These are phyloP conservation scores for Erannis defoliaria DNA, from an alignment of 2,888 invertebrate genomes.

Conservation along the genomic window DNA sequence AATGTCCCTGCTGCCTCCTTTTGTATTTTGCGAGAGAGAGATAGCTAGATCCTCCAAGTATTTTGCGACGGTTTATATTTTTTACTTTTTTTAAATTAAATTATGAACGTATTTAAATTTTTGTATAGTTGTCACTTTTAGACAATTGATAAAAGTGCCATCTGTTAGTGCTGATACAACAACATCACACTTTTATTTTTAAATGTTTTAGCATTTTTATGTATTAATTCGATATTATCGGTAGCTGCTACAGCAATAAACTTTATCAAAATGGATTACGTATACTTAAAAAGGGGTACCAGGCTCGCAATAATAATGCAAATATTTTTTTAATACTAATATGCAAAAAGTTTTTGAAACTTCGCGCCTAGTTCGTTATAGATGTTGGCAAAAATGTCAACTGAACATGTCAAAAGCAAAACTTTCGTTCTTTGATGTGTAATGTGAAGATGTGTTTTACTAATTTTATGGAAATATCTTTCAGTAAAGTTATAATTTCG, in stretches of 20 bases:
- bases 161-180: constrained; percentile 39
- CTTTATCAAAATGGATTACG: background rate
- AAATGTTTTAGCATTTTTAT: too few relatives aligned
- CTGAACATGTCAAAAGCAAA: constrained; percentile 59
- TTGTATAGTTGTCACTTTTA: constrained; percentile 37
- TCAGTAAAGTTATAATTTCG: background rate
- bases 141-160: constrained; percentile 43
- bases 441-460: constrained; percentile 65
- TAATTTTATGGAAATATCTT: constrained; percentile 30
- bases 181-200: too few relatives aligned
- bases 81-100: background rate
- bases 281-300: background rate
- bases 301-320: background rate
- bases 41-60: too few relatives aligned
- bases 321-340: background rate
- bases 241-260: background rate
- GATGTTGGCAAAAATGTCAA: constrained; percentile 66
- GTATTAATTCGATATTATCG: too few relatives aligned
- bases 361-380: constrained; percentile 15
- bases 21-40: too few relatives aligned
- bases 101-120: constrained; percentile 42
- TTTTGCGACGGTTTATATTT: background rate
- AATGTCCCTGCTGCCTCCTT: too few relatives aligned
- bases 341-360: background rate
- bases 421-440: constrained; percentile 75